phyloP scores from a whole-genome alignment of 2,797 vertebrate species.

The Siniperca undulata region DNA sequence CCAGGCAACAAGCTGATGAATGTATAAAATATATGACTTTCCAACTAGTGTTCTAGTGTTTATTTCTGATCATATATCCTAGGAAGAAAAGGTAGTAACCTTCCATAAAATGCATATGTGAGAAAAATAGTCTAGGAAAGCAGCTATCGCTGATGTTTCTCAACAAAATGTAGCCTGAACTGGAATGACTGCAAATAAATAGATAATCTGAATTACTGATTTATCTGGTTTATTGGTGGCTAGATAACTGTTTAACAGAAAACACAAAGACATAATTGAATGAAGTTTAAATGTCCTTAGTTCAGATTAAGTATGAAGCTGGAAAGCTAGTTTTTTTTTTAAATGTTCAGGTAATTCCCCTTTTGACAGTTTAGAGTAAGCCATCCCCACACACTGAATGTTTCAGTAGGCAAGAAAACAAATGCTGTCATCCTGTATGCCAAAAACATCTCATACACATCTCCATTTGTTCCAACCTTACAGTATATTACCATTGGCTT shows the following conservation, averaged over 20 bases:
- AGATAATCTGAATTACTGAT: background rate
- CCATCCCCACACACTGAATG: background rate
- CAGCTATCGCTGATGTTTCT: background rate
- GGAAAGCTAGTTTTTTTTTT: no score
- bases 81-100: background rate
- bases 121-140: background rate
- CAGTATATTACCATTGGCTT: background rate
- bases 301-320: no score
- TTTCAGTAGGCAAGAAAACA: background rate
- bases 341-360: background rate
- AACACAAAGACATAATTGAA: background rate
- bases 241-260: constrained; percentile 1
- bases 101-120: background rate
- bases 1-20: background rate
- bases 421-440: background rate
- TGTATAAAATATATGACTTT: background rate
- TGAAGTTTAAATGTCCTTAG: background rate
- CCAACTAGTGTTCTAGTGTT: background rate
- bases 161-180: background rate
- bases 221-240: background rate
- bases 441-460: background rate
- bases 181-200: background rate
- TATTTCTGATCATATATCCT: background rate
- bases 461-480: background rate
- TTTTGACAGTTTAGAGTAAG: background rate